Conservation (phyloP, 2,113 vertebrate species). For the Alouatta palliata region DNA sequence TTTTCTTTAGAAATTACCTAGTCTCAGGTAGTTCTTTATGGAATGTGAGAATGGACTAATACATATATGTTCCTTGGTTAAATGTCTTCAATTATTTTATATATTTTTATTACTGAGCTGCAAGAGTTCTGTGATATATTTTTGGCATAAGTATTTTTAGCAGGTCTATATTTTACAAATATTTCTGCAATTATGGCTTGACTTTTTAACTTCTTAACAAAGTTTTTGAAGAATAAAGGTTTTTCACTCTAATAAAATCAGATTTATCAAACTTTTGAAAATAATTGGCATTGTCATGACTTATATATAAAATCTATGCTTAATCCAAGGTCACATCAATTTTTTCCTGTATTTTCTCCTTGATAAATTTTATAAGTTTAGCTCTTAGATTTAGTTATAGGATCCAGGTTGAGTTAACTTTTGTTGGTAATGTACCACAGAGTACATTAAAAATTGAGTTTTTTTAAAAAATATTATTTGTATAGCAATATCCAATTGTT, state of each 20-base stretch:
- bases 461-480: background rate
- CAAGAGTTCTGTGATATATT: background rate
- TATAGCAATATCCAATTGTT: too few species aligned
- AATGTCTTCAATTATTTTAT: background rate
- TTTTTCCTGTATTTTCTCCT: background rate
- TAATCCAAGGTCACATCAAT: background rate
- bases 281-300: background rate
- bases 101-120: background rate
- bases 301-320: background rate
- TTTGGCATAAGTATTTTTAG: background rate
- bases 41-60: too few species aligned
- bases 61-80: background rate
- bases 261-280: background rate
- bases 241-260: background rate
- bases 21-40: too few species aligned
- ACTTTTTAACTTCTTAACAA: background rate
- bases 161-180: background rate
- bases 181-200: background rate
- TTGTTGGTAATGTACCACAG: background rate
- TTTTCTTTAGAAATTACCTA: too few species aligned
- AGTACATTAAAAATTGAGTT: background rate
- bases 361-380: background rate
- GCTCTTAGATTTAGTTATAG: background rate
- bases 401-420: background rate
- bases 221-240: background rate